phyloP scores from a whole-genome alignment of 2,888 invertebrate genomes.

The Suillia variegata region DNA sequence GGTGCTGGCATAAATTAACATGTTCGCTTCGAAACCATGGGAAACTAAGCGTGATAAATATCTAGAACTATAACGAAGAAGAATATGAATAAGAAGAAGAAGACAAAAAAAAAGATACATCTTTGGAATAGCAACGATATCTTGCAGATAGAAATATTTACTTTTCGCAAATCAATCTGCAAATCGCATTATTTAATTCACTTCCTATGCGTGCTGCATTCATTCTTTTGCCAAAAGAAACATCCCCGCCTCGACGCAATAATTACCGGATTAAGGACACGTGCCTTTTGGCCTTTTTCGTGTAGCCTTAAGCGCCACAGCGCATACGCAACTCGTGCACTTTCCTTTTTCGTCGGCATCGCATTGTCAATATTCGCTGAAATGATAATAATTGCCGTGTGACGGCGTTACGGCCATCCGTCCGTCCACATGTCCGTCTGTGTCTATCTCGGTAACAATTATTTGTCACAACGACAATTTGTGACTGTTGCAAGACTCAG shows the following conservation, averaged over 20 bases:
- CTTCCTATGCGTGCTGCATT: no score
- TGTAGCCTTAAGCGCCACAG: neutral
- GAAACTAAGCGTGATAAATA: neutral
- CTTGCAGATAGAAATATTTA: no score
- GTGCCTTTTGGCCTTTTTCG: conserved; percentile 1
- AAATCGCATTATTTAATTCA: no score
- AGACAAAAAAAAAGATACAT: no score
- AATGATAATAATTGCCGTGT: conserved; percentile 26
- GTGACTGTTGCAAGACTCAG: neutral
- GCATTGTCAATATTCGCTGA: conserved; percentile 22
- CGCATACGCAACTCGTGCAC: neutral
- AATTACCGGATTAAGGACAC: conserved; percentile 5
- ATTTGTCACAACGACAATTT: neutral
- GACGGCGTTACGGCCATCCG: conserved; percentile 13
- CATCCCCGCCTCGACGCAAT: neutral
- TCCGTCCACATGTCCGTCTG: no score
- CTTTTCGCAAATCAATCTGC: no score
- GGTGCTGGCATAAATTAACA: conserved; percentile 48
- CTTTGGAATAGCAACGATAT: no score
- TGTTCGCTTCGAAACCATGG: conserved; percentile 31
- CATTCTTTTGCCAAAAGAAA: no score
- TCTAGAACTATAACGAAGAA: no score
- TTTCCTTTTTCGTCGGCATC: conserved; percentile 2
- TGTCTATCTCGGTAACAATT: neutral
- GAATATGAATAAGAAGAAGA: no score